Evolutionary conservation across 2,888 invertebrate species (phyloP).

Genomic region (Lasioglossum malachurum): DNA sequence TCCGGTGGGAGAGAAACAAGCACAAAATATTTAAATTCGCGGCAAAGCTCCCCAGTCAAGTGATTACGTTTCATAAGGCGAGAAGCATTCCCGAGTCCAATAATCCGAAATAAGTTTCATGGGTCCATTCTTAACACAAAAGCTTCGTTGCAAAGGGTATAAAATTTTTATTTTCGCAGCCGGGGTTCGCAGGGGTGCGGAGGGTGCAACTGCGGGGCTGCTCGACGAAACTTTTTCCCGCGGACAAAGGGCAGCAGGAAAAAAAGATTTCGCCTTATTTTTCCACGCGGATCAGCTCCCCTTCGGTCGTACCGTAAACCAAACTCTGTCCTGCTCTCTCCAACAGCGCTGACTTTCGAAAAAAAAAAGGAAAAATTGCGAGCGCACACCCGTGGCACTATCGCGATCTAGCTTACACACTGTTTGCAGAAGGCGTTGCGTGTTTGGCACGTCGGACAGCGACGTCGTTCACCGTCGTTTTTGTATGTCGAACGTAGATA

Average conservation of each 20-base stretch:
- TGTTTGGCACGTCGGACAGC: not conserved
- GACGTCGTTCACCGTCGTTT: not conserved
- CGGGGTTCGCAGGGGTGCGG: not conserved
- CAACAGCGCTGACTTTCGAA: not conserved
- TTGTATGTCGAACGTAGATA: conserved; percentile 17
- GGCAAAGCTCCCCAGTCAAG: not conserved
- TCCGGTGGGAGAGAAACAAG: not conserved
- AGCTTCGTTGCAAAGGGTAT: not conserved
- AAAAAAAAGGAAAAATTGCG: not conserved
- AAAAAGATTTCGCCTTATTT: conserved; percentile 9
- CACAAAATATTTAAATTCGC: not conserved
- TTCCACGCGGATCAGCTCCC: conserved; percentile 7
- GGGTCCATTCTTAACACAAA: not conserved
- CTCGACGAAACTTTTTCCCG: not conserved
- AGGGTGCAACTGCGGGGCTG: not conserved
- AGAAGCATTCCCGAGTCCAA: not conserved
- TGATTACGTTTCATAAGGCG: conserved; percentile 7
- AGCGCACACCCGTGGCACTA: not conserved
- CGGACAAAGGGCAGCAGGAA: conserved; percentile 1
- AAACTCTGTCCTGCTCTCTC: not conserved
- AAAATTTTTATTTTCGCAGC: not conserved
- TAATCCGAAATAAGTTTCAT: not conserved
- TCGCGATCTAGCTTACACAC: conserved; percentile 6
- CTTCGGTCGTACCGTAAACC: conserved; percentile 7
- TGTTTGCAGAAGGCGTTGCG: conserved; percentile 23